Evolutionary conservation across 2,113 vertebrate species (phyloP).

Genomic region (Vanacampus margaritifer): DNA sequence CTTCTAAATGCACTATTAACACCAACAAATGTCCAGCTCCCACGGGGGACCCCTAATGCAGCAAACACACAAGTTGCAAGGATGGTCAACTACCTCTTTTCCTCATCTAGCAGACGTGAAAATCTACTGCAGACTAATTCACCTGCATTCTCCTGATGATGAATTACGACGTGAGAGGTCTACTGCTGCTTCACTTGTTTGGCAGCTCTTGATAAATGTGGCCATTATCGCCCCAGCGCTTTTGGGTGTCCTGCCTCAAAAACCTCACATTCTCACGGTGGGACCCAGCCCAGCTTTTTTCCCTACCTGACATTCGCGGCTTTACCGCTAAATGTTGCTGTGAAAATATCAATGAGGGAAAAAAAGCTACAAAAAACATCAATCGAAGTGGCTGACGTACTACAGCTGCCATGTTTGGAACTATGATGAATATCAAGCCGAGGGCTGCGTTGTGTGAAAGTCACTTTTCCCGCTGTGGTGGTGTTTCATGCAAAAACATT

Average conservation of each 20-base stretch:
- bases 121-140: slow-evolving; percentile 65
- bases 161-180: slow-evolving; percentile 46
- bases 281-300: neutral
- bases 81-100: slow-evolving; percentile 11
- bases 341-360: slow-evolving; percentile 14
- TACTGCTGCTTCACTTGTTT: slow-evolving; percentile 54
- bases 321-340: slow-evolving; percentile 10
- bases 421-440: slow-evolving; percentile 42
- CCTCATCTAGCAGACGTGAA: slow-evolving; percentile 29
- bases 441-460: slow-evolving; percentile 37
- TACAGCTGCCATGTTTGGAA: slow-evolving; percentile 37
- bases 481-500: slow-evolving; percentile 39
- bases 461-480: slow-evolving; percentile 40
- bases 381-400: slow-evolving; percentile 17
- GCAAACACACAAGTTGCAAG: slow-evolving; percentile 4
- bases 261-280: slow-evolving; percentile 36
- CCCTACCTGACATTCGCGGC: neutral
- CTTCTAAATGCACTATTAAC: neutral
- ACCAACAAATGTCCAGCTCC: neutral
- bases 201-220: slow-evolving; percentile 67
- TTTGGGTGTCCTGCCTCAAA: slow-evolving; percentile 50
- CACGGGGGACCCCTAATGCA: neutral
- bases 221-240: slow-evolving; percentile 64
- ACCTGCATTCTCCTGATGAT: slow-evolving; percentile 58
- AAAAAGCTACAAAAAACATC: slow-evolving; percentile 14